Evolutionary conservation across 2,113 vertebrate genomes (phyloP).

Genomic region (Ia io): DNA sequence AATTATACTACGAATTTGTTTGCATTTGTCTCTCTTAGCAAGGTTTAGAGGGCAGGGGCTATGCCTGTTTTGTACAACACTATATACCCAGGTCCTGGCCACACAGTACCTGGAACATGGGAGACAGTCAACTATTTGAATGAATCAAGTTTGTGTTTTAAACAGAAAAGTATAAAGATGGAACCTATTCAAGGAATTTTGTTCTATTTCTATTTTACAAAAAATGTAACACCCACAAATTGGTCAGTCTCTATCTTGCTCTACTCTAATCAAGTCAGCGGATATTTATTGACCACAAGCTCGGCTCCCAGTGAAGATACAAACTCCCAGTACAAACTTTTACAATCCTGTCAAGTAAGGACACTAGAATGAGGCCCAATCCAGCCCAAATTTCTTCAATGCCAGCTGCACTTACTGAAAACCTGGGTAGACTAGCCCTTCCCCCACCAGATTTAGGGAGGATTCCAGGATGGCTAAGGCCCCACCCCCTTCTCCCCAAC

Average conservation of each 20-base stretch:
- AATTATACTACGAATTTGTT: not conserved
- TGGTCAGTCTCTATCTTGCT: not conserved
- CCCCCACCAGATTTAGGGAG: not conserved
- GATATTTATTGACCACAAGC: not conserved
- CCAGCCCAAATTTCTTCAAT: not conserved
- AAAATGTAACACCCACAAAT: not conserved
- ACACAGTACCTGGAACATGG: not conserved
- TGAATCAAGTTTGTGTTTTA: not conserved
- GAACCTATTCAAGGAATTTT: not conserved
- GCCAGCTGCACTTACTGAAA: conserved; percentile 5
- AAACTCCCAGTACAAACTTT: not conserved
- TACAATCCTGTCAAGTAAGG: not conserved
- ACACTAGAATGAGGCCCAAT: not conserved
- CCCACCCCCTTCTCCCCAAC: too few relatives aligned
- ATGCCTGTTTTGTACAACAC: not conserved
- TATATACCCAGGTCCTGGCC: not conserved
- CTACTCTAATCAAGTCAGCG: not conserved
- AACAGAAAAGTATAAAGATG: not conserved
- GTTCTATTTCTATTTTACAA: not conserved
- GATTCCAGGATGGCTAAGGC: not conserved
- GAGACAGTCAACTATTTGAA: not conserved
- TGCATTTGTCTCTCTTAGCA: not conserved
- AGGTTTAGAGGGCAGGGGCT: not conserved
- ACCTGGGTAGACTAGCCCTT: not conserved
- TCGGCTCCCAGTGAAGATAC: not conserved